These are phyloP conservation scores for Decapterus maruadsi DNA, from an alignment of 2,797 vertebrate genomes.

Conservation along the genomic window DNA sequence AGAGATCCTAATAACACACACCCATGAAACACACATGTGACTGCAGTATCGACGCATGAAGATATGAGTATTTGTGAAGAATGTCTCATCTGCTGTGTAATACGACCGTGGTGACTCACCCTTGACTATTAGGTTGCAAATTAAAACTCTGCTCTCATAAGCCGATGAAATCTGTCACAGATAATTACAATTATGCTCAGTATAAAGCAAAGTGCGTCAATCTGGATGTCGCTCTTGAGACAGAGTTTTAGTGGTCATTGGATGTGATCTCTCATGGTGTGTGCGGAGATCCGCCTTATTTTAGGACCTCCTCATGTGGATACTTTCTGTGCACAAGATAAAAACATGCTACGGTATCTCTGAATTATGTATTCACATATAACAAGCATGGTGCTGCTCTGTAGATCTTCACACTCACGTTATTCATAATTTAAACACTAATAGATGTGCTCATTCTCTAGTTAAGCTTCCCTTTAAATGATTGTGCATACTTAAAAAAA, in stretches of 20 bases:
- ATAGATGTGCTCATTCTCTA: conserved; percentile 49
- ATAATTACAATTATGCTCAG: not conserved
- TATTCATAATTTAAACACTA: conserved; percentile 71
- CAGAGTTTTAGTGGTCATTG: not conserved
- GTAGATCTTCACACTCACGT: conserved; percentile 47
- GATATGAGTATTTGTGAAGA: not conserved
- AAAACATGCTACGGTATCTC: conserved; percentile 35
- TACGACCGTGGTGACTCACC: not conserved
- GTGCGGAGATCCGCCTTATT: conserved; percentile 5
- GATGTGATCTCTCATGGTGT: not conserved
- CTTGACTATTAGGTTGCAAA: not conserved
- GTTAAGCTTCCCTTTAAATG: conserved; percentile 6
- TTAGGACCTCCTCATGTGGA: conserved; percentile 7
- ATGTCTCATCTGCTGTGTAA: not conserved
- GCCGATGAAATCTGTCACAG: not conserved
- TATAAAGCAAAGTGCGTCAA: not conserved
- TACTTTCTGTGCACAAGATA: conserved; percentile 21
- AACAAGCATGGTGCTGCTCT: conserved; percentile 34
- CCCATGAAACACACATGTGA: not conserved
- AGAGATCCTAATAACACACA: not conserved
- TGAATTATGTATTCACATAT: conserved; percentile 67
- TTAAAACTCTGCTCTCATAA: not conserved
- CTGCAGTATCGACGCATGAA: not conserved
- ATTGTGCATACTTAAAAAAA: not conserved
- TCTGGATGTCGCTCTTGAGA: not conserved